These are phyloP conservation scores for Macrostomum cliftonense DNA, from an alignment of 2,888 invertebrate genomes.

Conservation along the genomic window DNA sequence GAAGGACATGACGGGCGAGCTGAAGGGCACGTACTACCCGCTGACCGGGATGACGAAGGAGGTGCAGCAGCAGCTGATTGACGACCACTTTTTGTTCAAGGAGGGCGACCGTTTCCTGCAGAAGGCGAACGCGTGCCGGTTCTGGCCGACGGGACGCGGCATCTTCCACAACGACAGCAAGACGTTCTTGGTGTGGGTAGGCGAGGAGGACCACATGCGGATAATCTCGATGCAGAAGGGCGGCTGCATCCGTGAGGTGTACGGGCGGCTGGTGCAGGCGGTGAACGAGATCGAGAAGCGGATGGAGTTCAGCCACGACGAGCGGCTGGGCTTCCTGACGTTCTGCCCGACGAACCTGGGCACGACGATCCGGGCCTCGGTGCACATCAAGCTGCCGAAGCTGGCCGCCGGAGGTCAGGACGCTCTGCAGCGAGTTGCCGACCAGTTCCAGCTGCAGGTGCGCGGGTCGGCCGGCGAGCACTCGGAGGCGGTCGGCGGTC, in stretches of 20 bases:
- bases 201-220: slow-evolving; percentile 71
- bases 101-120: slow-evolving; percentile 59
- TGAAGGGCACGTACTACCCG: slow-evolving; percentile 83
- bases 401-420: slow-evolving; percentile 57
- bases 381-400: slow-evolving; percentile 65
- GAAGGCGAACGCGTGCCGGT: slow-evolving; percentile 74
- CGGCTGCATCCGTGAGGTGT: slow-evolving; percentile 25
- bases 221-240: slow-evolving; percentile 53
- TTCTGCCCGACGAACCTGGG: slow-evolving; percentile 67
- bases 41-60: slow-evolving; percentile 87
- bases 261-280: slow-evolving; percentile 20
- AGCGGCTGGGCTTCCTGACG: slow-evolving; percentile 59
- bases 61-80: slow-evolving; percentile 81
- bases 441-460: slow-evolving; percentile 56
- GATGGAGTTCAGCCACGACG: slow-evolving; percentile 50
- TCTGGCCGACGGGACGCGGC: slow-evolving; percentile 79
- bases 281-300: slow-evolving; percentile 17
- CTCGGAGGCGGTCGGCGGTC: slow-evolving; percentile 63
- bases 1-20: slow-evolving; percentile 47
- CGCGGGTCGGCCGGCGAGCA: slow-evolving; percentile 33
- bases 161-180: slow-evolving; percentile 62
- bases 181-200: slow-evolving; percentile 71
- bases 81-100: slow-evolving; percentile 94
- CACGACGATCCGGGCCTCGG: slow-evolving; percentile 78
- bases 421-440: slow-evolving; percentile 58